Conservation (phyloP, 2,113 vertebrate species). For the Pachyramphus minor region DNA sequence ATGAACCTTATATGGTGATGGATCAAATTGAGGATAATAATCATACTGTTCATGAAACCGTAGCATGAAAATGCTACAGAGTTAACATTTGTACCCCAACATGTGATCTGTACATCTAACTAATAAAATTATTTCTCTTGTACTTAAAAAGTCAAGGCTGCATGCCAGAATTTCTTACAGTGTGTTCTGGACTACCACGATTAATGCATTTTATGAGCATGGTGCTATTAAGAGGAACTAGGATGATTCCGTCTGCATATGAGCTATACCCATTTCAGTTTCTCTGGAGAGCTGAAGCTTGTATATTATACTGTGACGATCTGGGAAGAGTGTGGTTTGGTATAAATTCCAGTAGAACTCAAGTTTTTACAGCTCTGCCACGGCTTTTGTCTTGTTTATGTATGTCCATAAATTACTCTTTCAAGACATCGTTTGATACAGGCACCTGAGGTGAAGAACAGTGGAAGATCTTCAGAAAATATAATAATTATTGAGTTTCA, state of each 20-base stretch:
- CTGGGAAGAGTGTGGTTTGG: neutral
- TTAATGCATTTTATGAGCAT: neutral
- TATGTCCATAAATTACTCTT: neutral
- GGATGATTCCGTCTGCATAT: neutral
- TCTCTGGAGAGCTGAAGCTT: neutral
- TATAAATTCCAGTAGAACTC: neutral
- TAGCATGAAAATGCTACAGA: neutral
- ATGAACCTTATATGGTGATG: neutral
- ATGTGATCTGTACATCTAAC: neutral
- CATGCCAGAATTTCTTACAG: neutral
- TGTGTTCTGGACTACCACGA: neutral
- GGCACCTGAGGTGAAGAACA: neutral
- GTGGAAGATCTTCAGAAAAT: neutral
- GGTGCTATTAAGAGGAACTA: neutral
- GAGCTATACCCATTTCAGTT: neutral
- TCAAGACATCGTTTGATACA: neutral
- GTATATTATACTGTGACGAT: neutral
- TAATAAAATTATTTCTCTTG: neutral
- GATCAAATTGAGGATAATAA: neutral
- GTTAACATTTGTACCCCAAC: neutral
- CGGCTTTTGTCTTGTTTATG: neutral
- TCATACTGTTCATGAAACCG: neutral
- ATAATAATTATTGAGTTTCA: neutral
- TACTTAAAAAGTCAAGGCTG: neutral
- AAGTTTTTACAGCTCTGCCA: neutral